These are phyloP conservation scores for Capitulum mitella DNA, from an alignment of 2,888 invertebrate genomes.

Conservation along the genomic window DNA sequence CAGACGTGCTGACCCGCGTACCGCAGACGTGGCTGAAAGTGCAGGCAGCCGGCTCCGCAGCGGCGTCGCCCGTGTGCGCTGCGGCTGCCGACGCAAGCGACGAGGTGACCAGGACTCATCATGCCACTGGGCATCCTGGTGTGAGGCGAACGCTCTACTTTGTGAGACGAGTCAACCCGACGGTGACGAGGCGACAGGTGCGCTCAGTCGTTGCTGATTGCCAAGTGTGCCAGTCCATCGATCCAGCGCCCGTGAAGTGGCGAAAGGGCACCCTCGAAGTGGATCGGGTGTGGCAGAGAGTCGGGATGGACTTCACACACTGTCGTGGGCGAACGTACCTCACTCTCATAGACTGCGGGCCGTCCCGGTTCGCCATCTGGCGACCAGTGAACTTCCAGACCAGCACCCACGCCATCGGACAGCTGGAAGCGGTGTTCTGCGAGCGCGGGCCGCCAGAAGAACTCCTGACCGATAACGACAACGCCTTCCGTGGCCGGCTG, in stretches of 20 bases:
- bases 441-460: no score
- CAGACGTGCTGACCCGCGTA: conserved; percentile 27
- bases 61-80: no score
- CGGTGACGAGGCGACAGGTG: neutral
- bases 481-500: no score
- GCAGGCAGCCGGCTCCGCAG: no score
- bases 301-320: neutral
- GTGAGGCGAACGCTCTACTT: no score
- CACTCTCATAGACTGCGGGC: no score
- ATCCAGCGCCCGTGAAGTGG: neutral
- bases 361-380: no score
- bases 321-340: neutral
- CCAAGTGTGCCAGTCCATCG: no score
- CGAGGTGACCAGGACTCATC: neutral
- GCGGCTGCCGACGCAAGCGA: neutral
- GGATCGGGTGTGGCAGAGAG: neutral
- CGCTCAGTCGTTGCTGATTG: neutral
- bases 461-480: no score
- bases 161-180: neutral
- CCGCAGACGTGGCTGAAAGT: no score
- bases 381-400: no score
- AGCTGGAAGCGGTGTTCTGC: no score
- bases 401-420: neutral
- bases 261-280: neutral
- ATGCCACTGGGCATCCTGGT: neutral